phyloP scores from a whole-genome alignment of 2,888 invertebrate genomes.

The Dendrolimus houi region DNA sequence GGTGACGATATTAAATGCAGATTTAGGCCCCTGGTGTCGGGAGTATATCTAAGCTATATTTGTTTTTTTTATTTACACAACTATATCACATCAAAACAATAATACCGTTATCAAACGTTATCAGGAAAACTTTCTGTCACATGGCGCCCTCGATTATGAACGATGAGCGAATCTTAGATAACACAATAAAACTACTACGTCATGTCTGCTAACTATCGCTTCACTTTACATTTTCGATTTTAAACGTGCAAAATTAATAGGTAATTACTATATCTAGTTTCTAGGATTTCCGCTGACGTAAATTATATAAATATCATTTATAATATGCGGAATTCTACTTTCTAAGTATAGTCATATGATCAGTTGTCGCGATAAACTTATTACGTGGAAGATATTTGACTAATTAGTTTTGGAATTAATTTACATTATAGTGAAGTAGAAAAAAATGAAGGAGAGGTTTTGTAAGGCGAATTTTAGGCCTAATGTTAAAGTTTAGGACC shows the following conservation, averaged over 20 bases:
- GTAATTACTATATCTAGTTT: neutral
- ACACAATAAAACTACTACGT: neutral
- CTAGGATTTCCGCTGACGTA: neutral
- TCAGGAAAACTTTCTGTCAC: slow-evolving; percentile 7
- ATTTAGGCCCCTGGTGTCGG: too few species aligned
- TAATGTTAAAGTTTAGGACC: too few species aligned
- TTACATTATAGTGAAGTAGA: too few species aligned
- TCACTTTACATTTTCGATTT: neutral
- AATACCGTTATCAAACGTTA: slow-evolving; percentile 5
- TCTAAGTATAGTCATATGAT: neutral
- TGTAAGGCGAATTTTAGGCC: too few species aligned
- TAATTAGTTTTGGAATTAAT: too few species aligned
- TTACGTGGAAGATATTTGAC: too few species aligned
- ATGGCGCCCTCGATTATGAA: slow-evolving; percentile 15
- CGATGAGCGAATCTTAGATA: slow-evolving; percentile 7
- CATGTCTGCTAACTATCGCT: slow-evolving; percentile 2
- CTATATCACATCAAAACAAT: neutral
- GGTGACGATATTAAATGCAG: too few species aligned
- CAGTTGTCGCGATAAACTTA: too few species aligned
- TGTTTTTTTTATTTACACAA: too few species aligned
- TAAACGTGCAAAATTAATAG: neutral
- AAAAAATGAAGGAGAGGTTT: too few species aligned
- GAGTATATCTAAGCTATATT: too few species aligned
- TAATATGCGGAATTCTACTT: neutral
- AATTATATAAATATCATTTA: neutral